Conservation (phyloP, 1,140 invertebrate species). For the Platorchestia sp. region DNA sequence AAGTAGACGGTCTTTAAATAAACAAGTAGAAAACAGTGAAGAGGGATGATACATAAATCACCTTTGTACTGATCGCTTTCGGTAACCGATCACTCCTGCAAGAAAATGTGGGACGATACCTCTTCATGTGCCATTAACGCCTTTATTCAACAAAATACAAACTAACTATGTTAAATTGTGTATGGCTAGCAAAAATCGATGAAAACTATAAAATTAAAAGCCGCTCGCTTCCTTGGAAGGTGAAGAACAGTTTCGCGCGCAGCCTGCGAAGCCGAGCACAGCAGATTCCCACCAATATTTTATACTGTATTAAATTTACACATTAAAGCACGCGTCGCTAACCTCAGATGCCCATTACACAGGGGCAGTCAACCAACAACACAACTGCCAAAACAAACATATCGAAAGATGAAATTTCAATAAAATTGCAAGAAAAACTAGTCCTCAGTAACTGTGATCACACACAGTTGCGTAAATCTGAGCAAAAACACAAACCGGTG, state of each 20-base stretch:
- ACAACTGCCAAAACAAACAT: background rate
- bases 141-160: background rate
- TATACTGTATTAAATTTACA: background rate
- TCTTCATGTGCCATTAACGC: too few species aligned
- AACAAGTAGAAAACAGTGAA: too few species aligned
- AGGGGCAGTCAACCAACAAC: background rate
- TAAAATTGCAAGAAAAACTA: background rate
- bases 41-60: too few species aligned
- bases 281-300: background rate
- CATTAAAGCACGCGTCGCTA: background rate
- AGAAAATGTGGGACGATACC: too few species aligned
- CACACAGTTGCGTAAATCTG: background rate
- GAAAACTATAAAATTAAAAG: background rate
- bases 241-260: background rate
- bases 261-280: background rate
- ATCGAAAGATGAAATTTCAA: background rate
- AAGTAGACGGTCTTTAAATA: too few species aligned
- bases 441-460: background rate
- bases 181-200: background rate
- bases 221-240: background rate
- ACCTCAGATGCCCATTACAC: background rate
- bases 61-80: too few species aligned
- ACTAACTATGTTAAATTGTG: too few species aligned
- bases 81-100: too few species aligned
- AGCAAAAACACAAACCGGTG: background rate